phyloP scores from a whole-genome alignment of 1,140 invertebrate genomes.

The Halesus radiatus region DNA sequence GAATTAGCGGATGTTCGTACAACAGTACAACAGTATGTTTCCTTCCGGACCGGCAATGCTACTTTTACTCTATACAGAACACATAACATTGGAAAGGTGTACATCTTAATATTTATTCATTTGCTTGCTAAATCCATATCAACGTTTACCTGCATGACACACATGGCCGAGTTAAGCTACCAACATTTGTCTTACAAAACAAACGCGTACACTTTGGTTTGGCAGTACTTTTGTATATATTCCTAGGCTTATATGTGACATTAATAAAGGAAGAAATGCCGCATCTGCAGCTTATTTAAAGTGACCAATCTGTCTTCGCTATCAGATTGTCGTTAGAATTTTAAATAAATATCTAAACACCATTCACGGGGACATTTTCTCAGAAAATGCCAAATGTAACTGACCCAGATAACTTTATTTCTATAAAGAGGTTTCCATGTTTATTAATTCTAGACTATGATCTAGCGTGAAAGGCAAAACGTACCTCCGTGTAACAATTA shows the following conservation, averaged over 20 bases:
- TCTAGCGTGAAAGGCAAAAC: constrained; percentile 38
- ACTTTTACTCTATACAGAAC: constrained; percentile 38
- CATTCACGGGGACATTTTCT: neutral
- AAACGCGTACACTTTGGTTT: constrained; percentile 35
- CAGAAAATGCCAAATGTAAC: neutral
- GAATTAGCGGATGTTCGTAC: constrained; percentile 15
- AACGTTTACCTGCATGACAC: constrained; percentile 48
- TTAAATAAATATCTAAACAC: constrained; percentile 12
- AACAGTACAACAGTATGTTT: constrained; percentile 19
- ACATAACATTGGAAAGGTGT: constrained; percentile 49
- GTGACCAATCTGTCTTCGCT: neutral
- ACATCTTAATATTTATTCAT: constrained; percentile 43
- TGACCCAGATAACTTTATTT: constrained; percentile 32
- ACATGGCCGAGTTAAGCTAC: constrained; percentile 29
- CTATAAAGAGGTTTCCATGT: constrained; percentile 15
- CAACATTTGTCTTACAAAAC: neutral
- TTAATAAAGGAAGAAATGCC: no score
- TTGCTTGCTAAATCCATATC: constrained; percentile 41
- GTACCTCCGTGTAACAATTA: constrained; percentile 17
- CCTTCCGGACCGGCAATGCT: constrained; percentile 17
- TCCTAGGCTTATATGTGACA: no score
- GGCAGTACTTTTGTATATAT: constrained; percentile 21
- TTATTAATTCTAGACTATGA: constrained; percentile 36
- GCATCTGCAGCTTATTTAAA: neutral
- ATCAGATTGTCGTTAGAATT: constrained; percentile 8